phyloP scores from a whole-genome alignment of 2,888 invertebrate genomes.

The Embidobia sp. region DNA sequence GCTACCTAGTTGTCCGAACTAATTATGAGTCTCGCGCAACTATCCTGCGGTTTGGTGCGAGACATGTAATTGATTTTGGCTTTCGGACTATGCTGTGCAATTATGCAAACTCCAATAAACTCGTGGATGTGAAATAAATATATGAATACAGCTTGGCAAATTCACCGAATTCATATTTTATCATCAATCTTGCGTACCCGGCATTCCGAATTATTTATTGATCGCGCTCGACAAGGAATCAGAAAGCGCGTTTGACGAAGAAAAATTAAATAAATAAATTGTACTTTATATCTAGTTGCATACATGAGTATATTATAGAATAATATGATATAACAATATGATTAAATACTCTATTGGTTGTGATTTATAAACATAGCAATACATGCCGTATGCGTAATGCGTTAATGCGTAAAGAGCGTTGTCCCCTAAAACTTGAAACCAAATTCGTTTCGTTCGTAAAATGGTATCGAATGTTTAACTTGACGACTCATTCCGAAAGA shows the following conservation, averaged over 20 bases:
- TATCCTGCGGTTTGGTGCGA: conserved; percentile 33
- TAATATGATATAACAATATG: conserved; percentile 20
- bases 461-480: too few relatives aligned
- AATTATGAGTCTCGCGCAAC: conserved; percentile 43
- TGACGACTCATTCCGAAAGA: too few relatives aligned
- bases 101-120: conserved; percentile 46
- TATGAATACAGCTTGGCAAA: too few relatives aligned
- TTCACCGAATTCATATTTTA: too few relatives aligned
- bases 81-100: conserved; percentile 36
- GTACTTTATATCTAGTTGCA: conserved; percentile 68
- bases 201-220: not conserved
- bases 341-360: conserved; percentile 80
- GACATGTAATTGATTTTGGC: conserved; percentile 49
- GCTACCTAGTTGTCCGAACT: conserved; percentile 50
- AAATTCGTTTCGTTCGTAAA: too few relatives aligned
- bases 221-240: conserved; percentile 50
- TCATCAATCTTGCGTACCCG: not conserved
- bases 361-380: conserved; percentile 80
- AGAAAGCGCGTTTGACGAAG: conserved; percentile 32
- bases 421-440: conserved; percentile 24
- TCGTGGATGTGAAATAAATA: conserved; percentile 15
- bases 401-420: conserved; percentile 49
- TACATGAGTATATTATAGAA: conserved; percentile 58
- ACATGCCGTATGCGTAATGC: conserved; percentile 66
- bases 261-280: conserved; percentile 23